These are phyloP conservation scores for Synanthedon andrenaeformis DNA, from an alignment of 2,888 invertebrate species.

Conservation along the genomic window DNA sequence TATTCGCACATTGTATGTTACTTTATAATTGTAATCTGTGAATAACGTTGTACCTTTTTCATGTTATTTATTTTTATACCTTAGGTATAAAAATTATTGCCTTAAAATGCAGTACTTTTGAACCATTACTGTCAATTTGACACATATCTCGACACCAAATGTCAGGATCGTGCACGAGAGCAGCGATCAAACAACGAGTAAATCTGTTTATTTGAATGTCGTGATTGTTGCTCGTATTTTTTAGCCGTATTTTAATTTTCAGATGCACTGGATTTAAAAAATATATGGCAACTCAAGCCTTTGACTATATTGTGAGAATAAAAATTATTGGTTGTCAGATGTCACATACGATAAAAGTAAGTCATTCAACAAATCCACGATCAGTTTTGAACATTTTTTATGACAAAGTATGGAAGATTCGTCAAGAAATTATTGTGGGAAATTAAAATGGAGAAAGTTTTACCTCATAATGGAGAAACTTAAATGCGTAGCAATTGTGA, in stretches of 20 bases:
- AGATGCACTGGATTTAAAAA: too few species aligned
- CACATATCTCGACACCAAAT: constrained; percentile 21
- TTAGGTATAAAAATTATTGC: neutral
- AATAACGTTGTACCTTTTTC: too few species aligned
- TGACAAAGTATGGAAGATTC: neutral
- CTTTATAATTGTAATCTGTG: too few species aligned
- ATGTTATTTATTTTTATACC: neutral
- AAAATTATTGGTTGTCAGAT: too few species aligned
- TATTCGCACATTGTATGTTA: too few species aligned
- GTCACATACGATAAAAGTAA: too few species aligned
- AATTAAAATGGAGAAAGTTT: neutral
- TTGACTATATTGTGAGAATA: too few species aligned
- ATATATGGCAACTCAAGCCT: too few species aligned
- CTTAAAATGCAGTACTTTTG: neutral
- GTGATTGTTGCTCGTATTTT: neutral
- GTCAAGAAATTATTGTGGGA: neutral
- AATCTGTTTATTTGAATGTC: neutral
- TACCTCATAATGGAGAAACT: constrained; percentile 13
- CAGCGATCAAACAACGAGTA: constrained; percentile 4
- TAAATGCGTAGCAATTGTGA: constrained; percentile 19
- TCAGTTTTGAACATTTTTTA: neutral
- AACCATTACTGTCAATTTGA: constrained; percentile 5
- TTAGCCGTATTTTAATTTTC: too few species aligned
- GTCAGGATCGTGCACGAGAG: constrained; percentile 27
- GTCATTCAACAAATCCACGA: too few species aligned